Evolutionary conservation across 2,113 vertebrate genomes (phyloP).

Genomic region (Theropithecus gelada): DNA sequence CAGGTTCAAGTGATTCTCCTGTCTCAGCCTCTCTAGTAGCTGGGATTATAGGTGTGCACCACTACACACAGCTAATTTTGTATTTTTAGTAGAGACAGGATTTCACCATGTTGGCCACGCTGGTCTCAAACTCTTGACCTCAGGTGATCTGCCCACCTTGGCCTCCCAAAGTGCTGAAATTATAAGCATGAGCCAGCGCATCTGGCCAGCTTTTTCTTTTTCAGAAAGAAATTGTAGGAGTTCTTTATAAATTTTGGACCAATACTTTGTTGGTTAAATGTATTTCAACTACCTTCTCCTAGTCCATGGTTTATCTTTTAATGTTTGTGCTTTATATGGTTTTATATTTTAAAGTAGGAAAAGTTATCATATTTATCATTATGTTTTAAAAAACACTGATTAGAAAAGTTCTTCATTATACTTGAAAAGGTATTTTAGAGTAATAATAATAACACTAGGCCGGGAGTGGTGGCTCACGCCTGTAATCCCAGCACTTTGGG

Average conservation of each 20-base stretch:
- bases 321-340: slow-evolving; percentile 7
- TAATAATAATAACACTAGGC: not conserved
- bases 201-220: not conserved
- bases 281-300: not conserved
- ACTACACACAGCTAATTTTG: no score
- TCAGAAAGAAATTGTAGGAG: not conserved
- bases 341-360: not conserved
- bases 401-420: not conserved
- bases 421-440: not conserved
- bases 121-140: no score
- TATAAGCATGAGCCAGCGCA: no score
- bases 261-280: not conserved
- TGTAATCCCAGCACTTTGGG: no score
- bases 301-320: not conserved
- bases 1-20: no score
- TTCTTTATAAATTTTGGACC: not conserved
- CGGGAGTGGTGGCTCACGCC: no score
- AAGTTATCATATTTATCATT: not conserved
- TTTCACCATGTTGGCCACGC: no score
- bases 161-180: no score
- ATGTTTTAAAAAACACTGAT: not conserved
- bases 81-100: no score
- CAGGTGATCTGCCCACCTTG: no score
- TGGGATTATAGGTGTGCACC: no score
- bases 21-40: no score